A percentile compares a stretch with the other conserved stretches of the same genome.
Conservation (phyloP, 2,888 invertebrate species). For the Sphaerophoria rueppellii region DNA sequence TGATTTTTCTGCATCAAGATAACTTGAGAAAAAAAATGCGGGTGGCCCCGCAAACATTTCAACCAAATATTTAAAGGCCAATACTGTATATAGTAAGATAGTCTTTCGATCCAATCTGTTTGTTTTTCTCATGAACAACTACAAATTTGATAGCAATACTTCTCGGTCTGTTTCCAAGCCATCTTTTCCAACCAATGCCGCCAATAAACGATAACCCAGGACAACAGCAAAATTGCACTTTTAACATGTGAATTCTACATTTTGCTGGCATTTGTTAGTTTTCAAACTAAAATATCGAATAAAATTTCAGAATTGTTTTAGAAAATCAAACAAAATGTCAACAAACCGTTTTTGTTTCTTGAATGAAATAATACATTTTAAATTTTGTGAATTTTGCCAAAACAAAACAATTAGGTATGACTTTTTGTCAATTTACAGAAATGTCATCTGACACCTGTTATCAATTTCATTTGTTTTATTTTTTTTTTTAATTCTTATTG, state of each 20-base stretch:
- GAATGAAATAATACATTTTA: no score
- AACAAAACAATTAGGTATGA: background rate
- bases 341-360: no score
- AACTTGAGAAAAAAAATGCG: no score
- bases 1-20: no score
- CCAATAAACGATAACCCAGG: conserved; percentile 45
- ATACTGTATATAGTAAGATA: conserved; percentile 23
- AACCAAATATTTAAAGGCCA: no score
- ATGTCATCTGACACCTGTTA: background rate
- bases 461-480: background rate
- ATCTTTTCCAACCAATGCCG: conserved; percentile 45
- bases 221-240: conserved; percentile 53
- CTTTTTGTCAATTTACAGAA: background rate
- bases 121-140: conserved; percentile 9
- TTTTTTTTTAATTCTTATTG: background rate
- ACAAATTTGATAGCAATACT: conserved; percentile 10
- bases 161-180: background rate
- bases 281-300: no score
- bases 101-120: background rate
- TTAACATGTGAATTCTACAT: conserved; percentile 21
- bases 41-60: no score
- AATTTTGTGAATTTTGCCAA: background rate
- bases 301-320: no score
- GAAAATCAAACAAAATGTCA: no score
- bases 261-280: conserved; percentile 28